Evolutionary conservation across 2,888 invertebrate genomes (phyloP).

Genomic region (Odontothrips loti): DNA sequence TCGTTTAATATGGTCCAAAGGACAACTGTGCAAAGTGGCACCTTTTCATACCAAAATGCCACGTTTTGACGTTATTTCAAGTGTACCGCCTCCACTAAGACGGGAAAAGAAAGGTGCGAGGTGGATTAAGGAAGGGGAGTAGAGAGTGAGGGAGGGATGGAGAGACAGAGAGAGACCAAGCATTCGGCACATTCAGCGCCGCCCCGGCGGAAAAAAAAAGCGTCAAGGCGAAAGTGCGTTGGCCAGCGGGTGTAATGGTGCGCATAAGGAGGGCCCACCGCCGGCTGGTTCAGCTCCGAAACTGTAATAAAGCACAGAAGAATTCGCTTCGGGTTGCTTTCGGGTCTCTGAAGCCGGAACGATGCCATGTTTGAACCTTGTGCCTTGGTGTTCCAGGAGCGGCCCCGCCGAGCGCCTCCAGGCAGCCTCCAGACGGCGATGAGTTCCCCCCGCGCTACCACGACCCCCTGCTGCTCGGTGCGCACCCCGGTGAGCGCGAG

Average conservation of each 20-base stretch:
- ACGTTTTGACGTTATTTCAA: no score
- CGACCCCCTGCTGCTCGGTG: slow-evolving; percentile 49
- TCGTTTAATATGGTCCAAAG: no score
- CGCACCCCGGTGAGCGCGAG: slow-evolving; percentile 37
- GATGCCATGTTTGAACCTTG: neutral
- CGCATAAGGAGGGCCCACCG: no score
- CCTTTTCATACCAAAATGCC: no score
- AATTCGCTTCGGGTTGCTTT: no score
- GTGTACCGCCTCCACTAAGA: no score
- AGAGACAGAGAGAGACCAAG: neutral
- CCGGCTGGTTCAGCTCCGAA: no score
- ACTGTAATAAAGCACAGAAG: no score
- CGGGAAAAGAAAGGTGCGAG: no score
- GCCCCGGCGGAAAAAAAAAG: neutral
- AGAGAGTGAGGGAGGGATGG: neutral
- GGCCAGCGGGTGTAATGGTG: neutral
- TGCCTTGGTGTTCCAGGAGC: slow-evolving; percentile 27
- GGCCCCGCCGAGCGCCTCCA: slow-evolving; percentile 51
- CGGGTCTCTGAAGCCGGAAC: no score
- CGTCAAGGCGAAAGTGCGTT: neutral
- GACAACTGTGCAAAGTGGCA: no score
- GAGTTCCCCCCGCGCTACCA: slow-evolving; percentile 69
- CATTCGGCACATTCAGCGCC: neutral
- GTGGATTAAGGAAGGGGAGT: no score
- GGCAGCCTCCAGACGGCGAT: slow-evolving; percentile 77